Evolutionary conservation across 2,888 invertebrate genomes (phyloP), one percentile per base, ranked within the genome.

Genomic region (Eutolmus rufibarbis): DNA sequence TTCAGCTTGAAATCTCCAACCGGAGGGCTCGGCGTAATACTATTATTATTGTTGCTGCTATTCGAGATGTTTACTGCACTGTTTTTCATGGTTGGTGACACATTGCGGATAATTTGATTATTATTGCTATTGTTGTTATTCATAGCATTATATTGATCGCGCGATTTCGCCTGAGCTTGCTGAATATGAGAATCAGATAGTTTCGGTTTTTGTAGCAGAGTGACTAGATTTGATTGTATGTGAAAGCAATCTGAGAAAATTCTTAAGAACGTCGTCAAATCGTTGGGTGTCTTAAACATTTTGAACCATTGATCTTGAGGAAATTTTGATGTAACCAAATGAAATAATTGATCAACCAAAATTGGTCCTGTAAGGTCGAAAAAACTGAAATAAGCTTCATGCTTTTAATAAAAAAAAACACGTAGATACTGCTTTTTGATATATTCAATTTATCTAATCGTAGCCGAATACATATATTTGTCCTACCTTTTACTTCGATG

Each of bases 191-290:
- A 91, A 88, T 94, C 94, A 90, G 94, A 95, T 90, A 95, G 94
- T 94, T 96, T 96, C 91, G 96, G 96, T 91, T 95, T 95, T 91
- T 95, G 96, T 90, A 97, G 94, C 89, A 97, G 93, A 87, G 97
- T 97, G 90, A 98, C 97, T 92, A 98, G 95, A 94, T 98, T 98
- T 86, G 97, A 95, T 92, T 98, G 98, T 89, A 98, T 97, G 92
- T 97, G 97, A 93, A 98, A 98, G 90, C 97, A 96, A 92, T 98
- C 97, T n/a, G 98, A 96, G 92, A 98, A 98, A 93, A 98, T 95
- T 92, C 97, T 96, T 86, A 98, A 93, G 92, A 98, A 98, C 79
- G 98, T 97, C 82, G 96, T 95, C 89, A 98, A 94, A 93, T 98
- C 98, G 87, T 96, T 96, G 0, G 97, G 96, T 3, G 97, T 98